Evolutionary conservation across 2,113 vertebrate genomes (phyloP).

Genomic region (Pheucticus melanocephalus): DNA sequence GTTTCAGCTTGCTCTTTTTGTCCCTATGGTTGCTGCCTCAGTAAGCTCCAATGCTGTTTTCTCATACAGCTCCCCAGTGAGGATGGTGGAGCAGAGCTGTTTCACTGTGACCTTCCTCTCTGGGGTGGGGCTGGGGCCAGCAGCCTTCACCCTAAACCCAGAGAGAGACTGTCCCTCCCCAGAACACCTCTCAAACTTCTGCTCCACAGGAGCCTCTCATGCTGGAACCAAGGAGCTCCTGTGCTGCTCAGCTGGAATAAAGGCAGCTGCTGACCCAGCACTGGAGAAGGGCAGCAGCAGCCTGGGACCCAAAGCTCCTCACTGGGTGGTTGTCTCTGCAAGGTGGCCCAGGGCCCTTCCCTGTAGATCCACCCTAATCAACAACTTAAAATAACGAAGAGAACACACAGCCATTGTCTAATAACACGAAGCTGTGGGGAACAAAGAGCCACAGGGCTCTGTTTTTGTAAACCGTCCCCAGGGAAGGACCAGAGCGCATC

Average conservation of each 20-base stretch:
- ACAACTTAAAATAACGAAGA: neutral
- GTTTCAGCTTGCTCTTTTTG: neutral
- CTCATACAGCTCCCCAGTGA: fast-evolving
- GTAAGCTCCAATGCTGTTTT: neutral
- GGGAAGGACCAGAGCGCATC: neutral
- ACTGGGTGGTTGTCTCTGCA: neutral
- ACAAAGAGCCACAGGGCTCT: neutral
- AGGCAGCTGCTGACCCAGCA: neutral
- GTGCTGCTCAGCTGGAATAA: neutral
- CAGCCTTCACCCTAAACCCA: neutral
- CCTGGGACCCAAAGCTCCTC: neutral
- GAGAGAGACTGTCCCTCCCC: neutral
- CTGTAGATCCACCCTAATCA: neutral
- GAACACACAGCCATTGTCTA: neutral
- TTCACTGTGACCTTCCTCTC: neutral
- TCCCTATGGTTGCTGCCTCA: neutral
- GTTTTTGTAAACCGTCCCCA: neutral
- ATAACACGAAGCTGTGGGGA: neutral
- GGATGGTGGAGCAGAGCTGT: neutral
- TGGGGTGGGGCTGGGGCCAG: neutral
- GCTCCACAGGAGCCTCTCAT: neutral
- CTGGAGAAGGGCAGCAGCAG: neutral
- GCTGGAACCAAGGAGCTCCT: neutral
- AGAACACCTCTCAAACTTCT: neutral
- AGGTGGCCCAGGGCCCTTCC: neutral